These are phyloP conservation scores for Todiramphus saurophagus DNA, from an alignment of 2,113 vertebrate genomes.

Conservation along the genomic window DNA sequence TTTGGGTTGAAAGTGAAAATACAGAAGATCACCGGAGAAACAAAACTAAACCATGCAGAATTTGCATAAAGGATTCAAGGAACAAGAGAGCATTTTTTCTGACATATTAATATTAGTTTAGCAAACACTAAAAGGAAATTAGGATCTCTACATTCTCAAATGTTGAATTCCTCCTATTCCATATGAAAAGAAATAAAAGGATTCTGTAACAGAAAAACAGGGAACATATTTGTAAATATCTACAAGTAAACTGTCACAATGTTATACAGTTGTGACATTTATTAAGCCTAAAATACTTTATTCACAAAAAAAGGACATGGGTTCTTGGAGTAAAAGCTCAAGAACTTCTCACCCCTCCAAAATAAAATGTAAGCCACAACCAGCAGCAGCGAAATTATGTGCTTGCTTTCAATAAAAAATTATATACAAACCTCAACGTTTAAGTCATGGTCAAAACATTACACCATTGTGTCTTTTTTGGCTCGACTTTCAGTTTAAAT, in stretches of 20 bases:
- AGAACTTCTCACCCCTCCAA: not conserved
- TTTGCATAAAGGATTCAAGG: not conserved
- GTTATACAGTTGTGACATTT: not conserved
- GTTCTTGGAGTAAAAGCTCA: not conserved
- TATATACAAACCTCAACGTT: not conserved
- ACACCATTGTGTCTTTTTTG: not conserved
- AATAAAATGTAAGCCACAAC: not conserved
- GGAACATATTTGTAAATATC: not conserved
- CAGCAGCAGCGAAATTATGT: not conserved
- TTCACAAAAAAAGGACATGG: not conserved
- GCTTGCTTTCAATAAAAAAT: not conserved
- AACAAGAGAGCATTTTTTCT: not conserved
- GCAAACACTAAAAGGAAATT: not conserved
- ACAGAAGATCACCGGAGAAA: not conserved
- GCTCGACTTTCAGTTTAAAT: not conserved
- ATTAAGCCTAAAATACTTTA: not conserved
- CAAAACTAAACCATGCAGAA: not conserved
- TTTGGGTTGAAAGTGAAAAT: not conserved
- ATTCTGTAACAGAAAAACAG: not conserved
- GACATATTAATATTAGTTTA: not conserved
- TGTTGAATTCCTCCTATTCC: not conserved
- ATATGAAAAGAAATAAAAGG: not conserved
- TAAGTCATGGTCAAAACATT: not conserved
- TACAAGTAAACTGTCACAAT: not conserved
- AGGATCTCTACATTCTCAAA: not conserved